Base-by-base conservation (phyloP, 2,888 invertebrate species). In the Rutpela maculata region DNA sequence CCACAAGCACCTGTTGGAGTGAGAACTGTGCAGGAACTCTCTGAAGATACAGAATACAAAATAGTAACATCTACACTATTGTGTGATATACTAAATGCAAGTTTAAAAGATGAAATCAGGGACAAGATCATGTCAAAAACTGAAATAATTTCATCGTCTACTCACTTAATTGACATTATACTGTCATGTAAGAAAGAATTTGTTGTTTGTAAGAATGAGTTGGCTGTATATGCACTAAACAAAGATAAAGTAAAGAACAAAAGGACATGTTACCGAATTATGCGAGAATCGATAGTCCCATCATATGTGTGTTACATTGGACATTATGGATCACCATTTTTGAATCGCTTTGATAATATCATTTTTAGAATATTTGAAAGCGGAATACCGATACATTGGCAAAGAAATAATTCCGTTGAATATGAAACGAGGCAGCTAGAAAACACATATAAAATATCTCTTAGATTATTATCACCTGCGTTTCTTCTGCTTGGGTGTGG, bases 241-340 rank as follows among this genome's bases (percentile, higher is more conserved):
- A 10, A 50, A 63, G 55, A 50, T 17, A 9, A 22, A 59, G 15
- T 4, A 22, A 17, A n/a, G 7, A 62, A 63, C 18, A n/a, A 26
- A 12, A 62, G 43, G 26, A 50, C 60, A 0, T 72, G 72, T 26
- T 63, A 72, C 56, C 26, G 59, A 35, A 55, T 72, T n/a, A 72
- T 72, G 72, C 17, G 26, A 35, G 62, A 72, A 22, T 11, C 19
- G 12, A n/a, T 63, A 5, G 3, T 72, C 10, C 63, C 72, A 6
- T 1, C 62, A 5, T 22, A 26, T 2, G 17, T 17, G 15, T 9
- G 5, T 7, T 72, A 63, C 31, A 15, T 38, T 5, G 19, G 62
- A 17, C 4, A 15, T 26, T 62, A 72, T 18, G 72, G 72, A n/a
- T 72, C 63, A 0, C 72, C 72, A 3, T 55, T 72, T 55, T 22